Percentiles rank a stretch among this genome's conserved stretches.
These are phyloP conservation scores for Julus scanicus DNA, from an alignment of 2,888 invertebrate genomes.

Conservation along the genomic window DNA sequence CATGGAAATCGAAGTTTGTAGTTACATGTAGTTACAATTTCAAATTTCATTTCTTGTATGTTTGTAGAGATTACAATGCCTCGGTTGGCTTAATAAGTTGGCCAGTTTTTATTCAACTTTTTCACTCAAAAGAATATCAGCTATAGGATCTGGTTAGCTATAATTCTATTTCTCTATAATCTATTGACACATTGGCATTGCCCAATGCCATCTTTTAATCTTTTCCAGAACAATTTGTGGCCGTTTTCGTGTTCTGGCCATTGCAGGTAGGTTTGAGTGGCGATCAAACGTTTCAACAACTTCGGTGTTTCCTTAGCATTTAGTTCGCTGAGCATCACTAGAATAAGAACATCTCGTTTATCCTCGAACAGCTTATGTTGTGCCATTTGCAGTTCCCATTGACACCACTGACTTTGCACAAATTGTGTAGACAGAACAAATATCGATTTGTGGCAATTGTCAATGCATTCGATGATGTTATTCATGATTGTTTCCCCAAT, in stretches of 20 bases:
- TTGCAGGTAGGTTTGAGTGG: constrained; percentile 41
- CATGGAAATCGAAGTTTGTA: no score
- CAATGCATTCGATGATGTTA: constrained; percentile 74
- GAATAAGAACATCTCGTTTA: constrained; percentile 71
- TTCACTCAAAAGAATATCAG: no score
- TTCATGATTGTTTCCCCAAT: constrained; percentile 75
- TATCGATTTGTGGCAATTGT: constrained; percentile 74
- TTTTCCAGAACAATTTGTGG: constrained; percentile 41
- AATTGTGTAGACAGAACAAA: constrained; percentile 76
- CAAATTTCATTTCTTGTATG: no score
- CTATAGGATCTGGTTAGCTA: no score
- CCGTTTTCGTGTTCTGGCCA: constrained; percentile 37
- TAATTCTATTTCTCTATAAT: no score
- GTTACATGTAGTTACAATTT: no score
- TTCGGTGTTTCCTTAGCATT: constrained; percentile 6
- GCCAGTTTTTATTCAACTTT: no score
- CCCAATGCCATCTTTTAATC: constrained; percentile 49
- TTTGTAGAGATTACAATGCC: no score
- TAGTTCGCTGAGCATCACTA: constrained; percentile 74
- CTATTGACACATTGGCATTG: constrained; percentile 32
- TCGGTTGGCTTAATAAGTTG: no score
- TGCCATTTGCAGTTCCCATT: constrained; percentile 77
- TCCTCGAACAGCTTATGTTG: constrained; percentile 74
- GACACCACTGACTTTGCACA: constrained; percentile 78
- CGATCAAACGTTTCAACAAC: background rate